phyloP scores from a whole-genome alignment of 2,797 vertebrate genomes.

The Picus viridis region DNA sequence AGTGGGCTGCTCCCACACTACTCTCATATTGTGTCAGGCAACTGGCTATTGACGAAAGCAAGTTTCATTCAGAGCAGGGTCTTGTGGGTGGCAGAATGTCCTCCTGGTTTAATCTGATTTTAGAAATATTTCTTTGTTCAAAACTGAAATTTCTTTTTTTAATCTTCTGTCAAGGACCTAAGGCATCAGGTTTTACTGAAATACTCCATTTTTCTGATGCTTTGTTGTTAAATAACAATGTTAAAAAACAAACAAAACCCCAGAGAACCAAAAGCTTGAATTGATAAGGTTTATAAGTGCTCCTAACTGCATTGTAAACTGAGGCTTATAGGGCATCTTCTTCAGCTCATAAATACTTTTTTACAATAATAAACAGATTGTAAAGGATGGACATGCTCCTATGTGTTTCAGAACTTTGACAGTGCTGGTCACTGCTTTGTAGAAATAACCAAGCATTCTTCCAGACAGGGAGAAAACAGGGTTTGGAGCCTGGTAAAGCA shows the following conservation, averaged over 20 bases:
- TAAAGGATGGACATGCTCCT: background rate
- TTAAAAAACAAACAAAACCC: background rate
- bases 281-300: background rate
- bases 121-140: background rate
- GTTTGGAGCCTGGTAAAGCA: background rate
- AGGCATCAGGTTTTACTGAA: background rate
- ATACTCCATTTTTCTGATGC: background rate
- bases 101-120: background rate
- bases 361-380: background rate
- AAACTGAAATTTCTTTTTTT: background rate
- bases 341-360: background rate
- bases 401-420: background rate
- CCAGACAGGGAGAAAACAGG: background rate
- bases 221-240: background rate
- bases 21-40: background rate
- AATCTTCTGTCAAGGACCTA: background rate
- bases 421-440: background rate
- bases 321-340: background rate
- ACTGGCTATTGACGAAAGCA: rapidly evolving
- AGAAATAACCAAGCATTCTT: background rate
- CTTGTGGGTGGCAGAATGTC: background rate
- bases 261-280: background rate
- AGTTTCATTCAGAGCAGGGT: background rate
- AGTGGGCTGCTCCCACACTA: background rate
- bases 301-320: background rate